Percentiles rank a stretch among this genome's conserved stretches.
Evolutionary conservation across 2,797 vertebrate species (phyloP).

Genomic region (Pelodytes ibericus): DNA sequence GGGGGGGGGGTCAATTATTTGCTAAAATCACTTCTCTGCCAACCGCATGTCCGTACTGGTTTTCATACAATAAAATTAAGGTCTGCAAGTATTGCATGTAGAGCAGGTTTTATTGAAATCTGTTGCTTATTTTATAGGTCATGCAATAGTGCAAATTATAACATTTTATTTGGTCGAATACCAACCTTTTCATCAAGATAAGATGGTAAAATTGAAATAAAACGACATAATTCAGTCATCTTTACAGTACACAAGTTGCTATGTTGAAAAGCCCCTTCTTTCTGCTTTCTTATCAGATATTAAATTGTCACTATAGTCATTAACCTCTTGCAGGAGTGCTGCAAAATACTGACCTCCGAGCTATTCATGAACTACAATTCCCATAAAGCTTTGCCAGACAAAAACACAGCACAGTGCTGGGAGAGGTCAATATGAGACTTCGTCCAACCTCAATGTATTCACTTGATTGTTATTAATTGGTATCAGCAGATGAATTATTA

Average conservation of each 20-base stretch:
- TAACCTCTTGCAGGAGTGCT: neutral
- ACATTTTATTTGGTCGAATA: constrained; percentile 25
- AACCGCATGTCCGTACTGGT: too few relatives aligned
- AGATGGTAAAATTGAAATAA: neutral
- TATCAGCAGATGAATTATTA: neutral
- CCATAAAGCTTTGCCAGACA: neutral
- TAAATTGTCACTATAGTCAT: neutral
- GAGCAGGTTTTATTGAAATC: neutral
- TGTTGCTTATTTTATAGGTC: constrained; percentile 30
- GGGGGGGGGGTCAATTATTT: too few relatives aligned
- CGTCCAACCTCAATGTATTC: neutral
- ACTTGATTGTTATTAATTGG: neutral
- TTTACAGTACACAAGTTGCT: neutral
- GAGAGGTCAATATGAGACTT: neutral
- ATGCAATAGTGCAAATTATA: constrained; percentile 43
- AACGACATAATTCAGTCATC: neutral
- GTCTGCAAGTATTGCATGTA: too few relatives aligned
- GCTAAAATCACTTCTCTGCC: too few relatives aligned
- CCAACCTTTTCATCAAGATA: constrained; percentile 2
- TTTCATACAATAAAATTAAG: too few relatives aligned
- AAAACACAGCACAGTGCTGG: neutral
- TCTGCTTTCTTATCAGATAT: neutral
- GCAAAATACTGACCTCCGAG: neutral
- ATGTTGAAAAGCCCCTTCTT: neutral
- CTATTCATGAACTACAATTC: too few relatives aligned